phyloP scores from a whole-genome alignment of 2,797 vertebrate species.

The Phoebastria nigripes region DNA sequence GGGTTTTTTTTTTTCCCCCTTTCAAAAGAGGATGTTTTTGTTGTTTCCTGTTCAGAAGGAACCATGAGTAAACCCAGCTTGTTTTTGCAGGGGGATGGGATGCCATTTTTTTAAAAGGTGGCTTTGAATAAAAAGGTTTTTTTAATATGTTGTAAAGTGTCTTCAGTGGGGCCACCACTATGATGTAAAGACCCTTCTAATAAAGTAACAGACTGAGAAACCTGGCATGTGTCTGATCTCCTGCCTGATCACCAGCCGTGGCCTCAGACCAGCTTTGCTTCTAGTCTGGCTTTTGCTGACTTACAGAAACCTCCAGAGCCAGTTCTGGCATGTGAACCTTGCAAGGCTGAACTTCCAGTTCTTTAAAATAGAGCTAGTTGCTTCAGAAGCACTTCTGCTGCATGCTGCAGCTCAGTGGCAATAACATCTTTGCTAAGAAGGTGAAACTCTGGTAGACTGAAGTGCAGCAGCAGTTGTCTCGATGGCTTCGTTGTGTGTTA shows the following conservation, averaged over 20 bases:
- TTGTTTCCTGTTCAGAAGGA: not conserved
- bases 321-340: not conserved
- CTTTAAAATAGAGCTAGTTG: not conserved
- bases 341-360: not conserved
- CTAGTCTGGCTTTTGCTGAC: not conserved
- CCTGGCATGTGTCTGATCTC: not conserved
- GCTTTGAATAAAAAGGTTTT: not conserved
- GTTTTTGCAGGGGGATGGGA: not conserved
- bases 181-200: slow-evolving; percentile 71
- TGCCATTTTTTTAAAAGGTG: slow-evolving; percentile 32
- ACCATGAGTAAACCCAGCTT: slow-evolving; percentile 15
- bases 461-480: not conserved
- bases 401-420: not conserved
- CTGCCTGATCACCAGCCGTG: not conserved
- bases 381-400: not conserved
- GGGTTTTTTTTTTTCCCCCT: not conserved
- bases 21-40: not conserved
- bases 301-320: not conserved
- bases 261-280: not conserved
- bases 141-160: slow-evolving; percentile 51
- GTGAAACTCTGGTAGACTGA: not conserved
- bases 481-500: rapidly evolving
- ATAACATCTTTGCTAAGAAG: not conserved
- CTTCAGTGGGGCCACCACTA: not conserved
- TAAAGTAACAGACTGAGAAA: slow-evolving; percentile 67